Evolutionary conservation across 2,797 vertebrate species (phyloP).

Genomic region (Xyrichtys novacula): DNA sequence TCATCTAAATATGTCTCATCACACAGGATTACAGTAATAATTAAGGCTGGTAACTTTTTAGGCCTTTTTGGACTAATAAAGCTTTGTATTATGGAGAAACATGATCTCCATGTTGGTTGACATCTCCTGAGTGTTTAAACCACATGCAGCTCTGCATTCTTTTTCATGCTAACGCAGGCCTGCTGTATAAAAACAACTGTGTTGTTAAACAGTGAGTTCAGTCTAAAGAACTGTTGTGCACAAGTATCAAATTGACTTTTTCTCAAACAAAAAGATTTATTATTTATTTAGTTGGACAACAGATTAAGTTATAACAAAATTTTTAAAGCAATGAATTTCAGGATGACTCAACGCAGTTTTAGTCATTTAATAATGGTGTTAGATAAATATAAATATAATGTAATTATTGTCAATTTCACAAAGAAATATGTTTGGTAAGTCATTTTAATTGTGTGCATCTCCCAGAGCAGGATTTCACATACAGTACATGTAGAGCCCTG

Average conservation of each 20-base stretch:
- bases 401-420: constrained; percentile 32
- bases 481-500: constrained; percentile 48
- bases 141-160: neutral
- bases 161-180: neutral
- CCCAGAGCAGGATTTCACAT: constrained; percentile 47
- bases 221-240: constrained; percentile 3
- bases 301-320: constrained; percentile 32
- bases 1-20: neutral
- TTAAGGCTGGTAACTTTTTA: neutral
- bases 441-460: constrained; percentile 35
- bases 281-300: constrained; percentile 46
- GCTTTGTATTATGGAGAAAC: neutral
- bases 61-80: neutral
- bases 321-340: constrained; percentile 19
- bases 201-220: neutral
- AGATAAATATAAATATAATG: constrained; percentile 61
- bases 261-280: constrained; percentile 42
- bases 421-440: constrained; percentile 41
- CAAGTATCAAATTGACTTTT: neutral
- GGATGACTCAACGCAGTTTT: constrained; percentile 22
- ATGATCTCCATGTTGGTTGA: constrained; percentile 1
- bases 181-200: neutral
- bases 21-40: neutral
- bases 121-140: neutral
- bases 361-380: constrained; percentile 23